phyloP scores from a whole-genome alignment of 2,888 invertebrate species.

The Trissolcus brochymenae region DNA sequence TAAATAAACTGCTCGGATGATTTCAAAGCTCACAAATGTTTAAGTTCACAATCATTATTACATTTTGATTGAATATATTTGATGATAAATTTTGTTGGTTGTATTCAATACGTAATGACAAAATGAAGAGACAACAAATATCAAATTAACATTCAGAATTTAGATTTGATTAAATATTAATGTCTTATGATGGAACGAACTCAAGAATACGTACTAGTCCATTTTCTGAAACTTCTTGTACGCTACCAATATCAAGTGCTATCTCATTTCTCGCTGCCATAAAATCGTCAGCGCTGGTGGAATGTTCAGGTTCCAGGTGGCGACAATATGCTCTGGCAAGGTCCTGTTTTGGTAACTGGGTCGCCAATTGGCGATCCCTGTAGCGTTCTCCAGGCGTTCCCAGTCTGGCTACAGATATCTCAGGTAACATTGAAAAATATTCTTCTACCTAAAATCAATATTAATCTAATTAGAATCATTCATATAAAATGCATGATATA shows the following conservation, averaged over 20 bases:
- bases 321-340: slow-evolving; percentile 92
- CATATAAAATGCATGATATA: background rate
- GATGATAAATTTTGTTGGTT: too few species aligned
- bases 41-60: slow-evolving; percentile 50
- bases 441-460: slow-evolving; percentile 86
- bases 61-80: background rate
- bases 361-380: slow-evolving; percentile 88
- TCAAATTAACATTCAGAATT: background rate
- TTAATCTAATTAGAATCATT: background rate
- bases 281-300: slow-evolving; percentile 93
- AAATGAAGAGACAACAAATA: too few species aligned
- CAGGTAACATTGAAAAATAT: slow-evolving; percentile 92
- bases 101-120: too few species aligned
- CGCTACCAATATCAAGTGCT: slow-evolving; percentile 92
- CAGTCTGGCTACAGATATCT: slow-evolving; percentile 81
- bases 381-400: slow-evolving; percentile 89
- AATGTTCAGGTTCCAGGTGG: slow-evolving; percentile 87
- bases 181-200: background rate
- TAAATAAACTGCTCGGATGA: slow-evolving; percentile 47
- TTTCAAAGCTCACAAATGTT: slow-evolving; percentile 42
- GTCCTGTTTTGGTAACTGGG: slow-evolving; percentile 96
- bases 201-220: slow-evolving; percentile 65
- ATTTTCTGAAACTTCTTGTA: slow-evolving; percentile 71
- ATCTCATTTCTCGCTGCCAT: slow-evolving; percentile 95
- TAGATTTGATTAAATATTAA: slow-evolving; percentile 1